These are phyloP conservation scores for Rhopilema esculentum DNA, from an alignment of 30 jellyfish, hydroid and myxozoan genomes.

Conservation along the genomic window DNA sequence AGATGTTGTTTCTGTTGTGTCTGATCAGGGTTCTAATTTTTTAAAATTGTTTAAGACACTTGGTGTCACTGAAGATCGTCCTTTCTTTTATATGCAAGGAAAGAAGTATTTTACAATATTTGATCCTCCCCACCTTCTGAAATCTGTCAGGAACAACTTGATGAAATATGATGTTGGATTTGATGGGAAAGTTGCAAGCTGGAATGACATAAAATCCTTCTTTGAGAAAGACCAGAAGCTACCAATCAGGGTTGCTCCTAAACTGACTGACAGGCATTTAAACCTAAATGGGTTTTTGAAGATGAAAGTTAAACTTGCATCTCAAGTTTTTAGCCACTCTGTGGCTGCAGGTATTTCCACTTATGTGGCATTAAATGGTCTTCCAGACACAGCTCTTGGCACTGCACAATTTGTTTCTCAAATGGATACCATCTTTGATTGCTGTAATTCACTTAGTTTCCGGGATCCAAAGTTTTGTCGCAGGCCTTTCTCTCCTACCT, in stretches of 20 bases:
- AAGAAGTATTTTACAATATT: no score
- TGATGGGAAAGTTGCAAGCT: no score
- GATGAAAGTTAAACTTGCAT: constrained; percentile 11
- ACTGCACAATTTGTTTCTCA: constrained; percentile 11
- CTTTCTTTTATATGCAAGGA: no score
- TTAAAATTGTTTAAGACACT: no score
- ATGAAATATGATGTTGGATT: no score
- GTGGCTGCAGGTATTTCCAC: constrained; percentile 5
- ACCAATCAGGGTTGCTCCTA: not conserved
- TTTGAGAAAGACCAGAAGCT: not conserved
- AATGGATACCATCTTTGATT: constrained; percentile 27
- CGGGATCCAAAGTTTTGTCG: not conserved
- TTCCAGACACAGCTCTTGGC: not conserved
- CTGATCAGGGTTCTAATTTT: no score
- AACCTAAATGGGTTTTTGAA: constrained; percentile 10
- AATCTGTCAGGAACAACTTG: no score
- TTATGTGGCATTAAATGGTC: constrained; percentile 22
- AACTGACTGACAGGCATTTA: not conserved
- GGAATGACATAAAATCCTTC: not conserved
- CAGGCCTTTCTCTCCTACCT: not conserved
- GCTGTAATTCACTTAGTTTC: constrained; percentile 19
- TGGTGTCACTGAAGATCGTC: no score
- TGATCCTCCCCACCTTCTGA: no score
- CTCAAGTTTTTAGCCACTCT: no score
- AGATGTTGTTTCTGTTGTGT: not conserved